Percentiles rank a stretch among this genome's conserved stretches.
phyloP scores from a whole-genome alignment of 2,888 invertebrate genomes.

The Mythimna loreyi region DNA sequence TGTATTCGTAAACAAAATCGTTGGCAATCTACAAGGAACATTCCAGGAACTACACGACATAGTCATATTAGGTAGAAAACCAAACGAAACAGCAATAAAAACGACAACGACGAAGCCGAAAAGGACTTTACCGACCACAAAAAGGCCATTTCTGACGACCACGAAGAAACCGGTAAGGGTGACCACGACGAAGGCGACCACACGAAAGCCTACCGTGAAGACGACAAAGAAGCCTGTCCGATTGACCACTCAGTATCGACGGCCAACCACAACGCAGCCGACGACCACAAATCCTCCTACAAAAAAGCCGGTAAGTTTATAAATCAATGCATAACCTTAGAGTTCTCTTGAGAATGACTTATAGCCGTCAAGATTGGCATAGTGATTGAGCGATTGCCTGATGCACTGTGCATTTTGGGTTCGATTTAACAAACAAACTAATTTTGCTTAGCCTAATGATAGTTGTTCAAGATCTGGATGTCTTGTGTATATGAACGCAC shows the following conservation, averaged over 20 bases:
- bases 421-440: no score
- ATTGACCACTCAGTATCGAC: conserved; percentile 75
- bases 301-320: conserved; percentile 81
- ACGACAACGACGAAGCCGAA: conserved; percentile 85
- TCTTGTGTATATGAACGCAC: no score
- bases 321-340: not conserved
- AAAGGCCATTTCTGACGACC: conserved; percentile 85
- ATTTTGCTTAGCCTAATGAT: no score
- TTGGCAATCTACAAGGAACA: conserved; percentile 95
- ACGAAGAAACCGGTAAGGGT: conserved; percentile 81
- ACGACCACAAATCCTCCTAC: conserved; percentile 72
- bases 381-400: no score
- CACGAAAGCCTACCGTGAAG: conserved; percentile 81
- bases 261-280: conserved; percentile 71
- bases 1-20: conserved; percentile 95
- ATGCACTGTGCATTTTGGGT: no score
- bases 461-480: no score
- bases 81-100: conserved; percentile 78
- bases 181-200: conserved; percentile 73
- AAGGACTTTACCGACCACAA: conserved; percentile 82
- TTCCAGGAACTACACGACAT: conserved; percentile 95
- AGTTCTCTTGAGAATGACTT: no score
- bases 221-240: conserved; percentile 86
- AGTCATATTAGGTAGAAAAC: conserved; percentile 90
- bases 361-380: no score